A percentile compares a stretch with the other conserved stretches of the same genome.
Conservation (phyloP, 2,888 invertebrate species). For the Plebejus argus region DNA sequence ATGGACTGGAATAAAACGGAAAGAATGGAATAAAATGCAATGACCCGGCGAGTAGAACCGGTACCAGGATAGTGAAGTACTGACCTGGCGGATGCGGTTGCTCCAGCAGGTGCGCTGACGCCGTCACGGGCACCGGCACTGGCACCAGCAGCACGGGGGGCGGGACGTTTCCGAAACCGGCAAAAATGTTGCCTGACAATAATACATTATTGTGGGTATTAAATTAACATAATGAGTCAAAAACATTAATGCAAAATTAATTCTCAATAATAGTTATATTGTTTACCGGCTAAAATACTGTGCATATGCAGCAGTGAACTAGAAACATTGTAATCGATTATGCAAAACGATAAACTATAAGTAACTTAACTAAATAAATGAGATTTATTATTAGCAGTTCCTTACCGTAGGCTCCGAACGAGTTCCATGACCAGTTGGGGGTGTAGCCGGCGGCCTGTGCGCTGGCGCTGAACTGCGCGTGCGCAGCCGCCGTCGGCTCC, state of each 20-base stretch:
- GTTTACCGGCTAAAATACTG: no score
- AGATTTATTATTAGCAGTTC: neutral
- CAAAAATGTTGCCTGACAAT: constrained; percentile 16
- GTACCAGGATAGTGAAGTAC: neutral
- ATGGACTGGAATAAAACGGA: no score
- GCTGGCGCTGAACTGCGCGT: neutral
- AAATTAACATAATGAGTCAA: no score
- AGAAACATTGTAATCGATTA: no score
- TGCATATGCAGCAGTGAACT: no score
- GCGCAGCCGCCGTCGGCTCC: neutral
- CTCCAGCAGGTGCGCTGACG: neutral
- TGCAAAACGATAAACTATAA: no score
- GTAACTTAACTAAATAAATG: no score
- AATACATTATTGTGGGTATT: neutral
- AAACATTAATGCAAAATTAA: no score
- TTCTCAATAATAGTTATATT: no score
- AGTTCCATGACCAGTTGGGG: neutral
- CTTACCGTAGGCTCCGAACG: neutral
- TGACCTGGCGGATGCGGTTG: constrained; percentile 18
- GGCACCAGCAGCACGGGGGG: constrained; percentile 55
- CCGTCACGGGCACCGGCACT: constrained; percentile 48
- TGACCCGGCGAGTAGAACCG: no score
- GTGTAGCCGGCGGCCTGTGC: neutral
- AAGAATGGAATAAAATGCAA: neutral
- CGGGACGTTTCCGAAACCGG: constrained; percentile 7